Base-by-base conservation (phyloP, 2,113 vertebrate genomes). In the Siniperca knerii region DNA sequence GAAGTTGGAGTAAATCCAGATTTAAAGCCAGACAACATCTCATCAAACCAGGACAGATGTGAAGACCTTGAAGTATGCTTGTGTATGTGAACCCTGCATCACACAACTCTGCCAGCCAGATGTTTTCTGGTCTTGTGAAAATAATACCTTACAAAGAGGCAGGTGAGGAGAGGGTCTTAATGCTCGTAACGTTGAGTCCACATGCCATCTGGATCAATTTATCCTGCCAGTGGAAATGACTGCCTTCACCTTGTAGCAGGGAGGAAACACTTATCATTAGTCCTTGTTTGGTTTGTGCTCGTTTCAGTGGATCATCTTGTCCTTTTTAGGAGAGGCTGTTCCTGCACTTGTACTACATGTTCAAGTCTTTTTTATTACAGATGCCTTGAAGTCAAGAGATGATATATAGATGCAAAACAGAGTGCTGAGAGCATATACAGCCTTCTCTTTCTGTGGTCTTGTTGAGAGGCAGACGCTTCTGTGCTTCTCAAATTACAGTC, bases 121-220 rank as follows among this genome's bases (percentile, higher is more conserved):
- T 89, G 84, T 81, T 83, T 69, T 82, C 44, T 82, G 40, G 40
- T 77, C 23, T 65, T 25, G 48, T 76, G 55, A 60, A 74, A 90
- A 77, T 74, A 73, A 80, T 65, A 75, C 79, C 83, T 72, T 88
- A 73, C 25, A 74, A 84, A 76, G 77, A 88, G n/a, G 69, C 74
- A 90, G 81, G 79, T 90, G 81, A 90, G 75, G 6, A 79, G 25
- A 66, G 74, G 87, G 90, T 87, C 75, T n/a, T 54, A 42, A 44
- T 81, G 73, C 67, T 58, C n/a, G 55, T 67, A 68, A 66, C 29
- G 37, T 16, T 35, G 54, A 77, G 76, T 80, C 46, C 61, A 62
- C 60, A 58, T 62, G 76, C 75, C 89, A 95, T 93, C 88, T 93
- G 92, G 88, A 92, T 92, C 79, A 67, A 89, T 91, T 92, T 90